phyloP scores from a whole-genome alignment of 2,888 invertebrate genomes.

The Torymus auratus region DNA sequence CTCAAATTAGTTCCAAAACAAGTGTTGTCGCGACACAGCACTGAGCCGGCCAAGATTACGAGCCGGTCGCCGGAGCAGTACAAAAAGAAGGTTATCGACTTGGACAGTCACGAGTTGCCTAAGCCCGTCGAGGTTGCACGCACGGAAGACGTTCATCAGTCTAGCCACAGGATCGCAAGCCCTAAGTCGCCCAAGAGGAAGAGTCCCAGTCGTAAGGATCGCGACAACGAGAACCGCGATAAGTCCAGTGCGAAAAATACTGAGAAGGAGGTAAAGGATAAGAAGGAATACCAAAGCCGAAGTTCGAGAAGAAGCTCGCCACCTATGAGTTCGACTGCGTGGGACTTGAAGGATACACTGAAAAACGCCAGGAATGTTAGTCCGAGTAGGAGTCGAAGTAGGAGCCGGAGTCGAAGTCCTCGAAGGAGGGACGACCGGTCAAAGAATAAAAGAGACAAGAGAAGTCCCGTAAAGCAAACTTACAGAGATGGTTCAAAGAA shows the following conservation, averaged over 20 bases:
- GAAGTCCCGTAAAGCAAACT: conserved; percentile 66
- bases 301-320: conserved; percentile 42
- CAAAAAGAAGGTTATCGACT: conserved; percentile 61
- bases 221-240: conserved; percentile 65
- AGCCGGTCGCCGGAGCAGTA: conserved; percentile 55
- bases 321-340: conserved; percentile 31
- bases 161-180: conserved; percentile 47
- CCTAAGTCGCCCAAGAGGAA: conserved; percentile 65
- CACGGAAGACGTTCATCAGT: conserved; percentile 3
- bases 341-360: conserved; percentile 48
- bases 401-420: conserved; percentile 72
- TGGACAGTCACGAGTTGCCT: conserved; percentile 56
- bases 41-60: conserved; percentile 36
- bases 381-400: conserved; percentile 61
- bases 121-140: conserved; percentile 24
- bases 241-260: conserved; percentile 62
- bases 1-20: conserved; percentile 54
- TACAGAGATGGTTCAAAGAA: conserved; percentile 48
- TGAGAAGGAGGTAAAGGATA: conserved; percentile 62
- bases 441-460: conserved; percentile 68
- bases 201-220: conserved; percentile 66
- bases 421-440: conserved; percentile 65
- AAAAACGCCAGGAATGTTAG: background rate
- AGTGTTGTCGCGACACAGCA: conserved; percentile 48
- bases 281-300: conserved; percentile 56